These are phyloP conservation scores for Nansenia antarctica DNA, from an alignment of 2,113 vertebrate genomes.

Conservation along the genomic window DNA sequence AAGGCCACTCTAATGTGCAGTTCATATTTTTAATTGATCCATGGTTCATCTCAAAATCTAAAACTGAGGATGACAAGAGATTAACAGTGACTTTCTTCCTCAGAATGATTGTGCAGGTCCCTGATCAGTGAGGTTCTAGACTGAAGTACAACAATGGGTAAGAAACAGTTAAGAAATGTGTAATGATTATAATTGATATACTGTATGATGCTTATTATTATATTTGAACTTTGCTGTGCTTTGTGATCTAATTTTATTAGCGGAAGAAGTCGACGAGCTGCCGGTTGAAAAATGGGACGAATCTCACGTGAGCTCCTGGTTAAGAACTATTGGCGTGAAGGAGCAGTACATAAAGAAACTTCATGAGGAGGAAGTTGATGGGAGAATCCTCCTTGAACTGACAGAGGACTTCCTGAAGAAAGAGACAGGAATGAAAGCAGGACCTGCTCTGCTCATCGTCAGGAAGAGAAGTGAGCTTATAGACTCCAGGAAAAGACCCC, in stretches of 20 bases:
- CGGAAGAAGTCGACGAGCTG: slow-evolving; percentile 44
- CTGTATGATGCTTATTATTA: too few species aligned
- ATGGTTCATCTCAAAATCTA: too few species aligned
- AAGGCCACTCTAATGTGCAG: too few species aligned
- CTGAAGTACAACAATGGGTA: slow-evolving; percentile 5
- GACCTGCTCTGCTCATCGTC: slow-evolving; percentile 74
- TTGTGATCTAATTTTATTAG: too few species aligned
- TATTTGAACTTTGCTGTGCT: too few species aligned
- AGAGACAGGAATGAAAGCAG: slow-evolving; percentile 72
- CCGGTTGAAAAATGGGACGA: slow-evolving; percentile 73
- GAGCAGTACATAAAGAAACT: slow-evolving; percentile 70
- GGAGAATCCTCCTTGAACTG: slow-evolving; percentile 63
- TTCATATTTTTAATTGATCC: too few species aligned
- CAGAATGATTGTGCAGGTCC: too few species aligned
- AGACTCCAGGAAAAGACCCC: not conserved
- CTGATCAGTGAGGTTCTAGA: too few species aligned
- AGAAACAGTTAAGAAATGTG: slow-evolving; percentile 27
- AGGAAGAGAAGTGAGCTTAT: slow-evolving; percentile 68
- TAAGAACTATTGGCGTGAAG: slow-evolving; percentile 72
- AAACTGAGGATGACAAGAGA: too few species aligned
- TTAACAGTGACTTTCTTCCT: too few species aligned
- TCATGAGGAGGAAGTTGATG: slow-evolving; percentile 74
- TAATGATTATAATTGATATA: too few species aligned
- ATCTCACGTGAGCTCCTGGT: slow-evolving; percentile 75
- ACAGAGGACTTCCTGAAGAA: slow-evolving; percentile 68